Percentiles rank a stretch among this genome's conserved stretches.
Evolutionary conservation across 2,113 vertebrate species (phyloP).

Genomic region (Mus pahari): DNA sequence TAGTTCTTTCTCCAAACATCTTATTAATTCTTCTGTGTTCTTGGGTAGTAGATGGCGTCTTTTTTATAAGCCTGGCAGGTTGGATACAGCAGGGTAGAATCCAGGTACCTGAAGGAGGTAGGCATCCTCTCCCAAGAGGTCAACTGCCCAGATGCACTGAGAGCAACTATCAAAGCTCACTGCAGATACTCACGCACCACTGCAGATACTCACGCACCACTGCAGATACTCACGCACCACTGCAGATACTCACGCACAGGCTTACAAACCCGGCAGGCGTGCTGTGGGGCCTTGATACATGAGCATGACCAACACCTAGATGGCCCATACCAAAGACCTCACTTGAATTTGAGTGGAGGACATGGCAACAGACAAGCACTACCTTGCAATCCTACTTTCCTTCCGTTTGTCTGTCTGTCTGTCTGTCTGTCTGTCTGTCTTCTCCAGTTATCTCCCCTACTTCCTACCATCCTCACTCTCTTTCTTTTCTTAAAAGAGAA

Average conservation of each 20-base stretch:
- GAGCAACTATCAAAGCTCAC: neutral
- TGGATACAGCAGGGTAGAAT: neutral
- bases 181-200: neutral
- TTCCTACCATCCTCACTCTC: neutral
- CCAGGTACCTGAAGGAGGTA: neutral
- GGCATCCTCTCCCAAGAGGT: neutral
- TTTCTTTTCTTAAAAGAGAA: neutral
- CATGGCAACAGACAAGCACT: neutral
- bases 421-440: neutral
- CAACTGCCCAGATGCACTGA: neutral
- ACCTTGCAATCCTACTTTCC: rapidly evolving
- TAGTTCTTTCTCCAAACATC: neutral
- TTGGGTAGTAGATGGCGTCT: neutral
- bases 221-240: too few relatives aligned
- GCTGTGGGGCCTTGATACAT: neutral
- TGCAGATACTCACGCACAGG: neutral
- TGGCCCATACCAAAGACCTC: rapidly evolving
- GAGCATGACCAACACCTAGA: too few relatives aligned
- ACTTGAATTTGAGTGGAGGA: too few relatives aligned
- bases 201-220: too few relatives aligned
- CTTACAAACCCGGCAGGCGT: rapidly evolving
- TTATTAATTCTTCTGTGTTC: neutral
- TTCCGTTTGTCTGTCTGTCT: too few relatives aligned
- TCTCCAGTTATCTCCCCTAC: neutral
- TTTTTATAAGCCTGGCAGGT: neutral